Evolutionary conservation across 1,140 invertebrate species (phyloP).

Genomic region (Neocloeon triangulifer): DNA sequence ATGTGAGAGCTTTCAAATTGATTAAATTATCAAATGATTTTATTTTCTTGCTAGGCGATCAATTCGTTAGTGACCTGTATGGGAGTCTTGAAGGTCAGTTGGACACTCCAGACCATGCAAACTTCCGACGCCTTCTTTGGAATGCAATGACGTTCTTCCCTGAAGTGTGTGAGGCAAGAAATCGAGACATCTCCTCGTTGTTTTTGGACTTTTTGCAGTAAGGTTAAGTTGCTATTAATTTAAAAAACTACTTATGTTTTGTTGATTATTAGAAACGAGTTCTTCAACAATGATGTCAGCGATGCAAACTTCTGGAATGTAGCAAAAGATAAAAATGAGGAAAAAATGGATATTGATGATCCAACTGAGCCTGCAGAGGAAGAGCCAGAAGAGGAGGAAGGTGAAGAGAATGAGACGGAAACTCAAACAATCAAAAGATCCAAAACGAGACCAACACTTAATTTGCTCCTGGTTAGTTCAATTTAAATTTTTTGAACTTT

Average conservation of each 20-base stretch:
- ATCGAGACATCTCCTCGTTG: conserved; percentile 47
- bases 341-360: conserved; percentile 24
- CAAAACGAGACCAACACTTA: conserved; percentile 6
- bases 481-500: background rate
- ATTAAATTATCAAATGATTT: no score
- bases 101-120: conserved; percentile 30
- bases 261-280: conserved; percentile 5
- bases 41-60: background rate
- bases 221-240: conserved; percentile 11
- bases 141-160: conserved; percentile 49
- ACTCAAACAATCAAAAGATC: no score
- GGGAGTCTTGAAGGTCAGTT: background rate
- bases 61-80: background rate
- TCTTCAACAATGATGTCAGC: conserved; percentile 6
- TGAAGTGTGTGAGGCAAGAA: conserved; percentile 48
- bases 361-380: conserved; percentile 21
- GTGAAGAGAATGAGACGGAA: conserved; percentile 11
- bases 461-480: conserved; percentile 1
- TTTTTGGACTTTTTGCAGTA: conserved; percentile 59
- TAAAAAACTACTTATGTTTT: background rate
- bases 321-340: conserved; percentile 12
- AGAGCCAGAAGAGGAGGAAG: conserved; percentile 15
- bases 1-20: conserved; percentile 5
- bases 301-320: background rate
- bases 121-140: conserved; percentile 59